Evolutionary conservation across 2,113 vertebrate species (phyloP), one percentile per base, ranked within the genome.

Genomic region (Oxygymnocypris stewartii): DNA sequence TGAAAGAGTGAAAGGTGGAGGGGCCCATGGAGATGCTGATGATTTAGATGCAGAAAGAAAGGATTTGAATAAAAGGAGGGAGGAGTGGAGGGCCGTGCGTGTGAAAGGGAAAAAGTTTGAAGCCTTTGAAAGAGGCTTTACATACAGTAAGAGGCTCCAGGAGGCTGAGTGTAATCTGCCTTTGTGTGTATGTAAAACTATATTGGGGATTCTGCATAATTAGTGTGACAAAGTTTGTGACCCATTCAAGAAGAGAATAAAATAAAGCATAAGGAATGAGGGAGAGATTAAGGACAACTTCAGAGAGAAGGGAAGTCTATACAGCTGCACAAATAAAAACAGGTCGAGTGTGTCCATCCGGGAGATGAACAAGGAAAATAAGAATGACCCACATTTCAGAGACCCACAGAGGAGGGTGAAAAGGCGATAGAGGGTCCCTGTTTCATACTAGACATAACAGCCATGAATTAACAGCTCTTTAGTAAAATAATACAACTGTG

Each of bases 251-350:
- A 84, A 79, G 79, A 84, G 87, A 85, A 77, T 40, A 18, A 63
- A 35, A 49, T 47, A 49, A 20, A 65, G 63, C 42, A 28, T 71
- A 74, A 16, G 61, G 67, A 23, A 37, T 71, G 51, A n/a, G 28
- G 13, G 42, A 85, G n/a, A 74, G 31, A 49, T 47, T 54, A 78
- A 11, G 75, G 85, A 82, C 65, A 73, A 49, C 18, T 44, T 63
- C 77, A 80, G 84, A 31, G 73, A 80, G 78, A 85, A 69, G 89
- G 91, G 90, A 93, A 86, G 89, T 90, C 59, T 61, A 67, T 61
- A 35, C 91, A 92, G 92, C 92, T 93, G 92, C 67, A 89, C 73
- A 85, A 73, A 90, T 84, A 85, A 92, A 86, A 94, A 88, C 89
- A 91, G 90, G 87, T 91, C 89, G 87, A 88, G 71, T 77, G 47